Percentiles rank a stretch among this genome's conserved stretches.
Conservation (phyloP, 2,113 vertebrate genomes). For the Mixornis gularis region DNA sequence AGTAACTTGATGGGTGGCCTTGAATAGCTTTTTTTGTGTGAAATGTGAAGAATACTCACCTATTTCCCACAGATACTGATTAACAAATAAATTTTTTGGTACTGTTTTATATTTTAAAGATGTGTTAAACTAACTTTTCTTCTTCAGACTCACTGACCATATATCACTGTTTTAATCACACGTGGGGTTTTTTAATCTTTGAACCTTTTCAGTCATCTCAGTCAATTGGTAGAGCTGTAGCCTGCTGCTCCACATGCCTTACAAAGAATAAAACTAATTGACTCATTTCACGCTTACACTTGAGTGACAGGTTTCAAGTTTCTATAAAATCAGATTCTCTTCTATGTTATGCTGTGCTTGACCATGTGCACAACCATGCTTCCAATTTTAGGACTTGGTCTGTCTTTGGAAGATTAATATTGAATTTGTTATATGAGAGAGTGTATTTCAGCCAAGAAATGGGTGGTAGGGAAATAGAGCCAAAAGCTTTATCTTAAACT, state of each 20-base stretch:
- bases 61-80: background rate
- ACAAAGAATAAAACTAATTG: background rate
- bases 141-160: background rate
- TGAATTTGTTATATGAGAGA: background rate
- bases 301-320: background rate
- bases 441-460: background rate
- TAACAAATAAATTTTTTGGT: background rate
- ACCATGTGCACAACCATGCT: background rate
- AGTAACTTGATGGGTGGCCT: background rate
- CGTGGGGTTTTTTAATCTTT: background rate
- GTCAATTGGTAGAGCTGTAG: background rate
- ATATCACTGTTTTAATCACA: background rate
- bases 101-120: background rate
- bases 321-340: background rate
- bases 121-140: background rate
- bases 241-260: background rate
- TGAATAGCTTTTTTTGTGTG: background rate
- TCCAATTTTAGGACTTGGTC: background rate
- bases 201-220: background rate
- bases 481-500: background rate
- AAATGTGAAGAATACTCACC: constrained; percentile 28
- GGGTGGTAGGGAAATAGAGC: background rate
- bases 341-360: background rate
- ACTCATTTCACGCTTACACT: background rate
- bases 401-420: background rate